A percentile compares a stretch with the other conserved stretches of the same genome.
Conservation (phyloP, 2,888 invertebrate genomes). For the Amorpha juglandis region DNA sequence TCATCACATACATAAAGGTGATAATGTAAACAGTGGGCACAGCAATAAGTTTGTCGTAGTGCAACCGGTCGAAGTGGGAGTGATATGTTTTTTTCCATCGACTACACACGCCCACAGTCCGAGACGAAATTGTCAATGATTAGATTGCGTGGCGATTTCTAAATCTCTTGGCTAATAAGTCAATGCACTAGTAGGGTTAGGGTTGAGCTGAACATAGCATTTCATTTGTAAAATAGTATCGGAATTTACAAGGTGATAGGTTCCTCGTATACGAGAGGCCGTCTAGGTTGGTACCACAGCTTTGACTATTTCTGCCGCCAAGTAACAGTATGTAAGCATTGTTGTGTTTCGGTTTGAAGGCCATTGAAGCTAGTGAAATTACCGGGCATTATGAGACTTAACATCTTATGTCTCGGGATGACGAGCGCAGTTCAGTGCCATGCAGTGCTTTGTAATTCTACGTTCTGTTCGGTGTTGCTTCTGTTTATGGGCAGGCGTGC, state of each 20-base stretch:
- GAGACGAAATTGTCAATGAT: conserved; percentile 60
- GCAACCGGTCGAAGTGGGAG: conserved; percentile 77
- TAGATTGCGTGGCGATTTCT: conserved; percentile 65
- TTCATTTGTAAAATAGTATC: background rate
- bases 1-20: conserved; percentile 51
- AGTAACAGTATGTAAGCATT: no score
- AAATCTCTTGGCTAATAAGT: conserved; percentile 37
- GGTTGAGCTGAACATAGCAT: background rate
- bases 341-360: no score
- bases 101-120: conserved; percentile 76
- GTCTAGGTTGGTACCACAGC: no score
- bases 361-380: no score
- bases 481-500: no score
- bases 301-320: no score
- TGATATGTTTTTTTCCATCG: conserved; percentile 78
- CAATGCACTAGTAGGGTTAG: background rate
- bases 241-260: background rate
- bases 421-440: no score
- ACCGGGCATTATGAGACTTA: no score
- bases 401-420: no score
- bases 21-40: conserved; percentile 46
- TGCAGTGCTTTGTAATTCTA: no score
- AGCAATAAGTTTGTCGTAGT: conserved; percentile 53
- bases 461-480: no score
- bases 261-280: no score